Conservation (phyloP, 2,888 invertebrate species). For the Pasiphila rectangulata region DNA sequence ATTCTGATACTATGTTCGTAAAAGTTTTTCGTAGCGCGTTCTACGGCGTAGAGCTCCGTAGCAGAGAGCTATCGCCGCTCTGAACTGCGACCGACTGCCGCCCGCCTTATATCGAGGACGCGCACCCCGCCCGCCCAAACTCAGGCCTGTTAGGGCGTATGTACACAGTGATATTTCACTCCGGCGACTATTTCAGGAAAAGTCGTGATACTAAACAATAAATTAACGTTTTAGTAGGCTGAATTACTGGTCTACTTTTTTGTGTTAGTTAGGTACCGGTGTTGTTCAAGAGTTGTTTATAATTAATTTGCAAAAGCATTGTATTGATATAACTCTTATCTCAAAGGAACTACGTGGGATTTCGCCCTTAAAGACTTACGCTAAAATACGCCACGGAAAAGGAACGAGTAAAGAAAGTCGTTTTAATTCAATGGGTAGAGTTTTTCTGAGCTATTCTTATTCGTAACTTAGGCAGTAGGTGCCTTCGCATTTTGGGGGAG, state of each 20-base stretch:
- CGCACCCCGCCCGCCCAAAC: constrained; percentile 33
- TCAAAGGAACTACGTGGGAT: not conserved
- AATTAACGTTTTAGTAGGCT: too few species aligned
- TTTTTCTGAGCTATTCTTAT: constrained; percentile 25
- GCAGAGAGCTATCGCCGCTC: constrained; percentile 58
- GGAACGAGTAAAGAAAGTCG: constrained; percentile 31
- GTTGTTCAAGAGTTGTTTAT: too few species aligned
- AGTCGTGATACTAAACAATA: too few species aligned
- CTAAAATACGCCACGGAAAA: constrained; percentile 29
- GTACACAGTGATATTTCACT: not conserved
- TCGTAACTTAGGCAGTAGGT: constrained; percentile 19
- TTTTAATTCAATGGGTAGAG: constrained; percentile 38
- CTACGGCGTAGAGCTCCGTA: constrained; percentile 47
- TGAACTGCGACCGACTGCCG: constrained; percentile 49
- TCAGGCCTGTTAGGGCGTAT: not conserved
- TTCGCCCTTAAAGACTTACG: constrained; percentile 15
- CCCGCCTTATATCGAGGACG: constrained; percentile 56
- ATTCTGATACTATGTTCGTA: constrained; percentile 28
- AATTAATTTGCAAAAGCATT: not conserved
- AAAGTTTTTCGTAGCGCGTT: constrained; percentile 51
- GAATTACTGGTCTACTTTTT: too few species aligned
- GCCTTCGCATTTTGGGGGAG: constrained; percentile 19
- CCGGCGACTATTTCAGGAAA: not conserved
- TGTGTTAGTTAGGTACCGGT: too few species aligned
- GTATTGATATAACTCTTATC: not conserved